These are phyloP conservation scores for Drosophila sp. DNA, from an alignment of 1,140 invertebrate species.

Conservation along the genomic window DNA sequence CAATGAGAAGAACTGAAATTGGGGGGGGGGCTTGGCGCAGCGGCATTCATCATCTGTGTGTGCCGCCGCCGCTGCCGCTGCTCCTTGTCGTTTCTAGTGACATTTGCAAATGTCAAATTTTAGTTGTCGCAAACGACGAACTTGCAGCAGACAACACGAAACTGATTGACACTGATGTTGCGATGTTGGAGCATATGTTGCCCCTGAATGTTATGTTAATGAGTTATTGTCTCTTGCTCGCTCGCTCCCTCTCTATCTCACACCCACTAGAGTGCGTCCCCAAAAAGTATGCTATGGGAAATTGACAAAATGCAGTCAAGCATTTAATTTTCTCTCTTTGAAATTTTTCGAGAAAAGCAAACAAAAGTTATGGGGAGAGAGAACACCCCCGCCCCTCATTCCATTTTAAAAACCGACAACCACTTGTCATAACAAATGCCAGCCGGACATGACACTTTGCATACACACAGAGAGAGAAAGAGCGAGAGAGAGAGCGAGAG, in stretches of 20 bases:
- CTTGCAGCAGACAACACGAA: conserved; percentile 11
- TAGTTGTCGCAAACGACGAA: conserved; percentile 61
- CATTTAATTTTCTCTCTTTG: conserved; percentile 13
- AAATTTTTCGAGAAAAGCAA: conserved; percentile 47
- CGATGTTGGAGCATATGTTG: conserved; percentile 70
- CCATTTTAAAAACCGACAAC: conserved; percentile 30
- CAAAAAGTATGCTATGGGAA: conserved; percentile 11
- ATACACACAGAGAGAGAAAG: conserved; percentile 26
- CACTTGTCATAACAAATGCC: conserved; percentile 74
- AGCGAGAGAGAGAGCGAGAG: neutral
- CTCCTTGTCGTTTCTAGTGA: conserved; percentile 19
- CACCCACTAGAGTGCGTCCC: neutral
- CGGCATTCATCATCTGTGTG: conserved; percentile 56
- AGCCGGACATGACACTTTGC: conserved; percentile 46
- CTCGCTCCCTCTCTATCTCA: neutral
- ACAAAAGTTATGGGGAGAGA: conserved; percentile 27
- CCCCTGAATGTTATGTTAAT: conserved; percentile 71
- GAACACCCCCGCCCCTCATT: neutral
- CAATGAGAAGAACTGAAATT: neutral
- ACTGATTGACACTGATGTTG: conserved; percentile 58
- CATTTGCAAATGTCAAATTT: conserved; percentile 73
- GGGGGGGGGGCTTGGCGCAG: conserved; percentile 13
- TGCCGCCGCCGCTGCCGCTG: neutral
- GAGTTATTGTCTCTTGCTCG: conserved; percentile 55
- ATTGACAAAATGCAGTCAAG: conserved; percentile 8